Conservation (phyloP, 2,797 vertebrate genomes). For the Austrolebias charrua region DNA sequence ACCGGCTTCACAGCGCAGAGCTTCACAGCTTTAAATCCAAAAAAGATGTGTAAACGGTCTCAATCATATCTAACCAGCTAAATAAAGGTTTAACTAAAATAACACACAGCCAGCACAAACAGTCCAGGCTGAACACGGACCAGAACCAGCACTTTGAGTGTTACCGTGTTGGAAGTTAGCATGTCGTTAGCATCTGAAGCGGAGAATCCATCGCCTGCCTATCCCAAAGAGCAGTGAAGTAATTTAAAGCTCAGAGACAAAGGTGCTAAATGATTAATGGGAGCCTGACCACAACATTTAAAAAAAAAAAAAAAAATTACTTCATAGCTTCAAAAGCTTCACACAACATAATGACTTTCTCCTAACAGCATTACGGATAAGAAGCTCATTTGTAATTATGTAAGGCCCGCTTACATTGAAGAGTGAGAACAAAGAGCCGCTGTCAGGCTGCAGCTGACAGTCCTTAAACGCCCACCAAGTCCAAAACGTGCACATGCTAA, state of each 20-base stretch:
- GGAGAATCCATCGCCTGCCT: constrained; percentile 1
- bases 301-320: too few species aligned
- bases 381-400: constrained; percentile 50
- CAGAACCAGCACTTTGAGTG: too few species aligned
- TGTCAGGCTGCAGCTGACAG: constrained; percentile 35
- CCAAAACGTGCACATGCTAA: constrained; percentile 15
- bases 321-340: constrained; percentile 35
- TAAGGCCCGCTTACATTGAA: constrained; percentile 47
- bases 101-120: too few species aligned
- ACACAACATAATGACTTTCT: constrained; percentile 36
- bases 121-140: too few species aligned
- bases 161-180: too few species aligned
- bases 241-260: constrained; percentile 13
- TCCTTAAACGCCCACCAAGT: constrained; percentile 38
- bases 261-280: constrained; percentile 45
- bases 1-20: too few species aligned
- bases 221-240: constrained; percentile 3
- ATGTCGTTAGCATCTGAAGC: too few species aligned
- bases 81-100: too few species aligned
- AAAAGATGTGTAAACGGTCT: too few species aligned
- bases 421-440: constrained; percentile 55
- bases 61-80: too few species aligned
- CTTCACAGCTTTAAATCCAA: too few species aligned
- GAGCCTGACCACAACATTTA: constrained; percentile 35
- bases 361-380: constrained; percentile 25